Conservation (phyloP, 2,888 invertebrate genomes). For the Tillus elongatus region DNA sequence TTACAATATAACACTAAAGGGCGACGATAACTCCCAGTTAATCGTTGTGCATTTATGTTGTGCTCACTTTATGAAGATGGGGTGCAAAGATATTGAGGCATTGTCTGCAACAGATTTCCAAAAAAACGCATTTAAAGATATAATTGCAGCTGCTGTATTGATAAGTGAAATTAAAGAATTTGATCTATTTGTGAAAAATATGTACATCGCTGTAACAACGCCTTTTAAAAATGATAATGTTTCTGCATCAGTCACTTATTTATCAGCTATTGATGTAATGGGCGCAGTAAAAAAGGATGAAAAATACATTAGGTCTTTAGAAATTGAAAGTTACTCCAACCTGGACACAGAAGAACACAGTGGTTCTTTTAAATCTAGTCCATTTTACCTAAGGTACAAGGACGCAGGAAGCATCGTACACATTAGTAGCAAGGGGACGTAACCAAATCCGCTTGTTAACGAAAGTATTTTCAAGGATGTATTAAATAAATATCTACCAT, state of each 20-base stretch:
- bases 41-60: background rate
- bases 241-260: no score
- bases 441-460: no score
- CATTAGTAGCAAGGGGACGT: no score
- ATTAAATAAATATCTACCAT: slow-evolving; percentile 10
- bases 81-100: slow-evolving; percentile 7
- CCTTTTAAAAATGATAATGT: background rate
- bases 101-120: slow-evolving; percentile 5
- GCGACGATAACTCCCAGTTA: background rate
- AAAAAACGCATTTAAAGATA: background rate
- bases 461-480: background rate
- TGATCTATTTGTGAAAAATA: background rate
- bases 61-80: no score
- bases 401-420: no score
- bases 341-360: background rate
- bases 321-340: no score
- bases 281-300: no score
- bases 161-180: background rate
- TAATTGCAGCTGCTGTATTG: no score
- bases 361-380: background rate
- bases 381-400: background rate
- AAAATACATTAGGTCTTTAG: no score
- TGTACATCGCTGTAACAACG: no score
- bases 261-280: no score
- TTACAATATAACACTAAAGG: background rate